A percentile compares a stretch with the other conserved stretches of the same genome.
Conservation (phyloP, 2,797 vertebrate species). For the Gymnocypris eckloni region DNA sequence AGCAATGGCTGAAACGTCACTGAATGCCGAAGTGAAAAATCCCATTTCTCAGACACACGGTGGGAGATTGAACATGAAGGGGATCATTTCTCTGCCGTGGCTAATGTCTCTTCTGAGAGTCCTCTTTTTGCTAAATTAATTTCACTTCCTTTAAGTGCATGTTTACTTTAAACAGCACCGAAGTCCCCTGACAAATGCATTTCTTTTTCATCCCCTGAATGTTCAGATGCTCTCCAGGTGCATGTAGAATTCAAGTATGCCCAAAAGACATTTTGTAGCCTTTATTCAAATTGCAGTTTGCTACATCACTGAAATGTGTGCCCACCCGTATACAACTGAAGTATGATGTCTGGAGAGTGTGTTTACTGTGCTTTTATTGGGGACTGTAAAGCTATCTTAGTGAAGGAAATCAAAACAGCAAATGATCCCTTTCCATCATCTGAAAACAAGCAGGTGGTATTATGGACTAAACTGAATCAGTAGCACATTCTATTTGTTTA, state of each 20-base stretch:
- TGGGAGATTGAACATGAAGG: slow-evolving; percentile 68
- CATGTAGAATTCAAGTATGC: slow-evolving; percentile 31
- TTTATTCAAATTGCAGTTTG: slow-evolving; percentile 61
- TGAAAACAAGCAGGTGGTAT: neutral
- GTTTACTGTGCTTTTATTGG: slow-evolving; percentile 23
- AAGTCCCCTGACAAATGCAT: slow-evolving; percentile 66
- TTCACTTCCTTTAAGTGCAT: slow-evolving; percentile 67
- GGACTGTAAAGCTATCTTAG: neutral
- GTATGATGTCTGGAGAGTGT: neutral
- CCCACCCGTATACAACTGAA: neutral
- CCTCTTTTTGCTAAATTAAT: slow-evolving; percentile 76
- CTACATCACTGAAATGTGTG: slow-evolving; percentile 57
- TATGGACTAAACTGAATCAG: neutral
- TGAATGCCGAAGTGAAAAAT: slow-evolving; percentile 57
- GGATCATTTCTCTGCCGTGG: slow-evolving; percentile 72
- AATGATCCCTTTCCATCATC: neutral
- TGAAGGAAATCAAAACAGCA: neutral
- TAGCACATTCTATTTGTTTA: neutral
- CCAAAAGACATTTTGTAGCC: slow-evolving; percentile 57
- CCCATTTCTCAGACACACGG: slow-evolving; percentile 58
- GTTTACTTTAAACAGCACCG: slow-evolving; percentile 60
- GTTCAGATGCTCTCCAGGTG: slow-evolving; percentile 39
- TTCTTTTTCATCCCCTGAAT: slow-evolving; percentile 59
- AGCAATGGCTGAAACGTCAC: slow-evolving; percentile 42
- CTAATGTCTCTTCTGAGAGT: slow-evolving; percentile 75